Conservation (phyloP, 1,140 invertebrate genomes). For the Panagrolaimus sp. region DNA sequence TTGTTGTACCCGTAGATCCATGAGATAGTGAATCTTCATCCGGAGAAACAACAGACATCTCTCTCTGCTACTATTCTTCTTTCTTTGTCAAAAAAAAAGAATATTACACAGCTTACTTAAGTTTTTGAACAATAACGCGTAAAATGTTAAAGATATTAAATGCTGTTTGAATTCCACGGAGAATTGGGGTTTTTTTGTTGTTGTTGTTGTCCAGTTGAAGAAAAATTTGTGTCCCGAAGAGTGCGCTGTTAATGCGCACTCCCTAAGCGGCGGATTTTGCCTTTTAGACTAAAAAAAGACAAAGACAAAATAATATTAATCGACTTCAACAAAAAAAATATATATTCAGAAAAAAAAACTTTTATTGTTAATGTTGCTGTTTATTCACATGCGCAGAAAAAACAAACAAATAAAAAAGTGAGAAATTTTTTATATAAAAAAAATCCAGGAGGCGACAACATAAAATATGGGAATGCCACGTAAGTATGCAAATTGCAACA, state of each 20-base stretch:
- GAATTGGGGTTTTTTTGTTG: neutral
- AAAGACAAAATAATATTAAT: conserved; percentile 11
- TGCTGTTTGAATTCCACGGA: neutral
- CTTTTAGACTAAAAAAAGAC: conserved; percentile 12
- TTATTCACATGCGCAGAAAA: too few species aligned
- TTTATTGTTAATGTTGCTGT: too few species aligned
- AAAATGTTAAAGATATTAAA: conserved; percentile 10
- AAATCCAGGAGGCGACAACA: too few species aligned
- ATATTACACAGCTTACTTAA: neutral
- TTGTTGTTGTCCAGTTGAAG: conserved; percentile 8
- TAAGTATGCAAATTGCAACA: too few species aligned
- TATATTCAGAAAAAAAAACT: too few species aligned
- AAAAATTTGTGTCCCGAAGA: neutral
- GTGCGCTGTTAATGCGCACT: neutral
- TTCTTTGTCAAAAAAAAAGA: neutral
- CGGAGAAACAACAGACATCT: neutral
- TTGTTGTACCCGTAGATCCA: neutral
- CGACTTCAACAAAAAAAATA: neutral
- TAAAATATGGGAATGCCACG: too few species aligned
- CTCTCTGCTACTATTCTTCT: too few species aligned
- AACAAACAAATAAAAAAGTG: too few species aligned
- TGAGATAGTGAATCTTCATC: conserved; percentile 4
- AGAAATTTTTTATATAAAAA: too few species aligned
- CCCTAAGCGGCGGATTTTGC: neutral
- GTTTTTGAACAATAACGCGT: neutral